These are phyloP conservation scores for Phyllostomus hastatus DNA, from an alignment of 2,113 vertebrate genomes.

Conservation along the genomic window DNA sequence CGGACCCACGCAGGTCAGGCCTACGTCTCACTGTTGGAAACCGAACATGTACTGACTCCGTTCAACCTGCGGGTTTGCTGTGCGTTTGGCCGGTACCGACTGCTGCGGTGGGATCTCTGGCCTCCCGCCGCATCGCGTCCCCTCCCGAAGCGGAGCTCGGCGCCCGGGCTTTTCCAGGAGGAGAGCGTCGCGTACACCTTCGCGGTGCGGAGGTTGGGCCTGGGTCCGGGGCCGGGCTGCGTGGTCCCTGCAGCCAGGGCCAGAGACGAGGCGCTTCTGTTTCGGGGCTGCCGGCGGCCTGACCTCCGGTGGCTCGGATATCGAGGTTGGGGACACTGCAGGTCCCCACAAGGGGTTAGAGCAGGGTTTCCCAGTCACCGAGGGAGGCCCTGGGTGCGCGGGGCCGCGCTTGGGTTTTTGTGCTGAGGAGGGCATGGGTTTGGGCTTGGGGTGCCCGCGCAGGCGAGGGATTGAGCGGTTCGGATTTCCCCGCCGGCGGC, in stretches of 20 bases:
- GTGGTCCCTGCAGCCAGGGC: fast-evolving
- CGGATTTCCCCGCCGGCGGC: neutral
- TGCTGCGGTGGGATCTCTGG: neutral
- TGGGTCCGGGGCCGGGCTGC: neutral
- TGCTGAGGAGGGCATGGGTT: neutral
- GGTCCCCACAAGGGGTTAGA: fast-evolving
- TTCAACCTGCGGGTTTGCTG: neutral
- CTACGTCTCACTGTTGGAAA: too few species aligned
- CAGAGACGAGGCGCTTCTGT: neutral
- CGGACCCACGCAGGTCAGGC: too few species aligned
- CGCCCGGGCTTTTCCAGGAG: neutral
- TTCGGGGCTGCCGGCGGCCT: neutral
- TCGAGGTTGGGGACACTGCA: too few species aligned
- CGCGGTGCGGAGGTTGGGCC: neutral
- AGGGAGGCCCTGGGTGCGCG: neutral
- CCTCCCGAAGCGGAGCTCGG: neutral
- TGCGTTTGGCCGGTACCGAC: neutral
- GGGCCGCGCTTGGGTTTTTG: neutral
- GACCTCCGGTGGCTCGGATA: neutral
- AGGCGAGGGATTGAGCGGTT: neutral
- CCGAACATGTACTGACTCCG: too few species aligned
- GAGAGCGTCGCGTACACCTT: neutral
- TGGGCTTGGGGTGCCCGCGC: neutral
- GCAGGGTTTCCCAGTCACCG: fast-evolving
- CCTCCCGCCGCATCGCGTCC: neutral